These are phyloP conservation scores for Ischnus inquisitorius DNA, from an alignment of 2,888 invertebrate species.

Conservation along the genomic window DNA sequence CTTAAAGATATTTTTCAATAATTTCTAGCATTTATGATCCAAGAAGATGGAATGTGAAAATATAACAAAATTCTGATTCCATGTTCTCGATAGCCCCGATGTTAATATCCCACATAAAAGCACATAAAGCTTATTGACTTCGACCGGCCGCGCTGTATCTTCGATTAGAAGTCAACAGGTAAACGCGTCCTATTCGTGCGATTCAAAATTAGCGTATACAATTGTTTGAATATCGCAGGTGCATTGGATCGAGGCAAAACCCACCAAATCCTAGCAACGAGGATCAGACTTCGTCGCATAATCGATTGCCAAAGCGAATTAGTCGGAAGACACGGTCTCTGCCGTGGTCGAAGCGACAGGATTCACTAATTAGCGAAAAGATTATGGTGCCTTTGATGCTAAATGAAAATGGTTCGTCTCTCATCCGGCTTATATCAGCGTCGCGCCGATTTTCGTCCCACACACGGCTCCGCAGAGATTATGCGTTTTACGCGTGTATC, in stretches of 20 bases:
- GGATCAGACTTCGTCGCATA: not conserved
- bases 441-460: conserved; percentile 1
- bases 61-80: no score
- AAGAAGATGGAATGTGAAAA: no score
- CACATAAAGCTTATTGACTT: no score
- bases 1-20: no score
- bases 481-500: conserved; percentile 9
- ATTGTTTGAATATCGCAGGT: no score
- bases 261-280: conserved; percentile 1
- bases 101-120: no score
- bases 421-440: not conserved
- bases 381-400: conserved; percentile 28
- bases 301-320: conserved; percentile 12
- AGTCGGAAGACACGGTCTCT: conserved; percentile 4
- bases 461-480: not conserved
- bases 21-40: no score
- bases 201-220: no score
- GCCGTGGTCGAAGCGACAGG: conserved; percentile 15
- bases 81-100: no score
- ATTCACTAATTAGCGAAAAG: conserved; percentile 34
- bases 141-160: no score
- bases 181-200: no score
- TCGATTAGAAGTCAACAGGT: no score
- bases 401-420: conserved; percentile 3
- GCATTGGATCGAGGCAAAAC: not conserved